Conservation (phyloP, 92 coral and sea anemone species). For the Phenganax marumi region DNA sequence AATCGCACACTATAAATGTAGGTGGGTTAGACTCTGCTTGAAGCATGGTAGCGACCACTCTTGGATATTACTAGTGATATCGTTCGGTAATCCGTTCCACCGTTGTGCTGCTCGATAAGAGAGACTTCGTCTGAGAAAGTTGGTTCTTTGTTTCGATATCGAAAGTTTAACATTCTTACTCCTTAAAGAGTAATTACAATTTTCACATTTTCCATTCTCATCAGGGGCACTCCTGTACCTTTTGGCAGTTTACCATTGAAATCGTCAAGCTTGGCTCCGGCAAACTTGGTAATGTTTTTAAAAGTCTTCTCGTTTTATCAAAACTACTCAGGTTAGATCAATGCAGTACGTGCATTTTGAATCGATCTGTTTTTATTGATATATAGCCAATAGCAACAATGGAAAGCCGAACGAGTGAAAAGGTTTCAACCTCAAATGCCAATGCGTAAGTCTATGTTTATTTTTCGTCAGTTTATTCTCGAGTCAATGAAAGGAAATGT, state of each 20-base stretch:
- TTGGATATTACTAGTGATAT: no score
- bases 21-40: no score
- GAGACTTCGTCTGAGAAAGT: no score
- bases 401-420: conserved; percentile 30
- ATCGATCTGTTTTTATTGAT: not conserved
- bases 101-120: no score
- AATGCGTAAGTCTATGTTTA: conserved; percentile 1
- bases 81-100: no score
- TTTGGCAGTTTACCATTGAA: conserved; percentile 74
- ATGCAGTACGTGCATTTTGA: not conserved
- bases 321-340: not conserved
- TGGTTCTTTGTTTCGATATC: no score
- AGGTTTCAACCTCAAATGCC: conserved; percentile 7
- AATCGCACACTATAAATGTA: no score
- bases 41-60: no score
- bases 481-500: not conserved
- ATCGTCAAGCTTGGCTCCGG: conserved; percentile 55
- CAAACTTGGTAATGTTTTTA: conserved; percentile 35
- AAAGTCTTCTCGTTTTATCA: not conserved
- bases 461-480: not conserved
- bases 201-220: not conserved
- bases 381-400: conserved; percentile 14
- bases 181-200: no score
- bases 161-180: no score
- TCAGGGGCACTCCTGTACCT: conserved; percentile 84